Base-by-base conservation (phyloP, 2,113 vertebrate genomes). In the Cricetomys ansorgei region DNA sequence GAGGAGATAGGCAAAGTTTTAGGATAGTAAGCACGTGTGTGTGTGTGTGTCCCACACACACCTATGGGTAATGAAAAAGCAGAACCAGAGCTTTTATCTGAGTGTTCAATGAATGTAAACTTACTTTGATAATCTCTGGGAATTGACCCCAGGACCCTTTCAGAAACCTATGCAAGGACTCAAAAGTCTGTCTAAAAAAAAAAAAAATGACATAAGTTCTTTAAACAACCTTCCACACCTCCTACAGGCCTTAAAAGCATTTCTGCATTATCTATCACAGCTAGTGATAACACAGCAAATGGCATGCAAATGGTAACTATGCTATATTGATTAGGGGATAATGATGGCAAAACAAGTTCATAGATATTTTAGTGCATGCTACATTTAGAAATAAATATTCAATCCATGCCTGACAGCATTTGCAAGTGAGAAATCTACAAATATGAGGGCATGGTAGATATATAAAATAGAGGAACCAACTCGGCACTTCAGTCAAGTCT, bases 1-100 rank as follows among this genome's bases (percentile, higher is more conserved):
- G 34, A 77, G 62, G 0, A 1, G 0, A 4, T 0, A 7, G 1
- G 9, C 8, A 64, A 67, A 91, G 7, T 43, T 57, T 43, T 48
- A 86, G 70, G 48, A 62, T 1, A 13, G 19, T 17, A 34, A 69
- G 48, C 13, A 62, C n/a, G 43, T 29, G 13, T 62, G 55, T 3
- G 8, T 83, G 12, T 40, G 12, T 59, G 25, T 12, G 27, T 59
- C 59, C 55, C 55, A 4, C 59, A 43, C 27, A 8, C 43, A 29
- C 6, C 45, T 43, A 27, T 3, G 9, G 34, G 5, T 5, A 13
- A 57, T 13, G 64, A 67, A 69, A 37, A 29, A 40, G 2, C n/a
- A n/a, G 25, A 64, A 23, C 6, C 27, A 34, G 59, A 5, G 10
- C 64, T 45, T 53, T 21, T 0, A 29, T 62, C 2, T 2, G 0